Evolutionary conservation across 2,888 invertebrate genomes (phyloP).

Genomic region (Drosophila longiperda): DNA sequence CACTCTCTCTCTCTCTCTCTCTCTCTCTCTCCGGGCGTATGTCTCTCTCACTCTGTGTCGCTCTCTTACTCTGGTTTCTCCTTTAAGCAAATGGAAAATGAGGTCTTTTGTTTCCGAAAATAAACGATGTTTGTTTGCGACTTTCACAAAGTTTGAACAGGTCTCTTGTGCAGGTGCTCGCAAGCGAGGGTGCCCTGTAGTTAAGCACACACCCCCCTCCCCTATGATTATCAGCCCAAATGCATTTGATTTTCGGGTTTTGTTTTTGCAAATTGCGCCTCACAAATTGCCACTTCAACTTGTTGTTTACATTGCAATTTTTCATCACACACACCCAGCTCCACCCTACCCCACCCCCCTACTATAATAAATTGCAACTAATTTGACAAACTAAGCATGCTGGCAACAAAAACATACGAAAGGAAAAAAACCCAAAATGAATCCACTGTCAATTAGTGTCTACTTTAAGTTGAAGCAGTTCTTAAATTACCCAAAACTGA

Average conservation of each 20-base stretch:
- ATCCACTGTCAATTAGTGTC: slow-evolving; percentile 14
- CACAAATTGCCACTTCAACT: slow-evolving; percentile 61
- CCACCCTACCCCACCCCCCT: neutral
- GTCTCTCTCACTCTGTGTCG: neutral
- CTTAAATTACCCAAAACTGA: slow-evolving; percentile 2
- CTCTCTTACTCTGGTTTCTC: slow-evolving; percentile 4
- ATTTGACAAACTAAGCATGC: slow-evolving; percentile 53
- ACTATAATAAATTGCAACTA: slow-evolving; percentile 73
- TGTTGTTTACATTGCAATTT: slow-evolving; percentile 74
- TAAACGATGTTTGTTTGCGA: slow-evolving; percentile 77
- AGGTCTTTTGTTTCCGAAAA: slow-evolving; percentile 80
- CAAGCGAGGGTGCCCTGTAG: slow-evolving; percentile 3
- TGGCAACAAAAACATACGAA: neutral
- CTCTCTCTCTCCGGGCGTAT: slow-evolving; percentile 16
- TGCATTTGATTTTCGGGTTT: slow-evolving; percentile 61
- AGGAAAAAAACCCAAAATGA: neutral
- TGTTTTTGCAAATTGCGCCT: slow-evolving; percentile 36
- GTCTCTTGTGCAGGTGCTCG: slow-evolving; percentile 56
- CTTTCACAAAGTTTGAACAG: slow-evolving; percentile 22
- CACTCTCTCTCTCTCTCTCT: too few species aligned
- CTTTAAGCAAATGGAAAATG: slow-evolving; percentile 77
- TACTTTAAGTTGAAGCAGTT: neutral
- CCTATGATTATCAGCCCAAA: slow-evolving; percentile 48
- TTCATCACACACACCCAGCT: slow-evolving; percentile 50
- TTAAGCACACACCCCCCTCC: neutral